Evolutionary conservation across 1,140 invertebrate genomes (phyloP).

Genomic region (Drosophila virilis): DNA sequence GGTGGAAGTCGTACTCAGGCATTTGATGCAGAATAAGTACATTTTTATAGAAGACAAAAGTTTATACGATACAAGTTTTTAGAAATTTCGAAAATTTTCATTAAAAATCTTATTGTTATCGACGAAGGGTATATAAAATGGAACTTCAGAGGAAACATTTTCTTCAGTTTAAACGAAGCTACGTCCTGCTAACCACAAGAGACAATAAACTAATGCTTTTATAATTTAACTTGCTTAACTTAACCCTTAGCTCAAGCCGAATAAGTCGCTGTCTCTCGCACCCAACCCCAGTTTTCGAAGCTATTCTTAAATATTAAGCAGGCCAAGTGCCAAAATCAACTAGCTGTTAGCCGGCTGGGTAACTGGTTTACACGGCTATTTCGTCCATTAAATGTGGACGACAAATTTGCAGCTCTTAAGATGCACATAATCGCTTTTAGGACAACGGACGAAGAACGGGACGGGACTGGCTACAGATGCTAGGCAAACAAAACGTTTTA

Average conservation of each 20-base stretch:
- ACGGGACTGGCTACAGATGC: conserved; percentile 1
- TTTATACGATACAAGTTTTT: no score
- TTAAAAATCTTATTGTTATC: no score
- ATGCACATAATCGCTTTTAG: conserved; percentile 70
- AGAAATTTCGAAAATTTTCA: no score
- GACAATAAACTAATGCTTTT: background rate
- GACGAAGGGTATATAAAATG: no score
- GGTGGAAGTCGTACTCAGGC: no score
- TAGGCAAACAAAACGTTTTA: conserved; percentile 59
- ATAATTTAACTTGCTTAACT: background rate
- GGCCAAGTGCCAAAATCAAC: no score
- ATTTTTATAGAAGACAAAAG: no score
- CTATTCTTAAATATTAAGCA: conserved; percentile 1
- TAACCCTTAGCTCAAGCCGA: background rate
- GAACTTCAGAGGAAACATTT: background rate
- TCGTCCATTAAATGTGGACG: conserved; percentile 55
- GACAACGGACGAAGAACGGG: background rate
- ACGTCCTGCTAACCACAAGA: background rate
- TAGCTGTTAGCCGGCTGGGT: background rate
- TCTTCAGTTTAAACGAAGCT: background rate
- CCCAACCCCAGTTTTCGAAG: no score
- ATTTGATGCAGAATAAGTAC: no score
- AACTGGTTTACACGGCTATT: background rate
- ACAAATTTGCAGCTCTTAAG: conserved; percentile 70
- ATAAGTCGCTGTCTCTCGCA: no score